Conservation (phyloP, 2,888 invertebrate species). For the Acanthosepion pharaonis region DNA sequence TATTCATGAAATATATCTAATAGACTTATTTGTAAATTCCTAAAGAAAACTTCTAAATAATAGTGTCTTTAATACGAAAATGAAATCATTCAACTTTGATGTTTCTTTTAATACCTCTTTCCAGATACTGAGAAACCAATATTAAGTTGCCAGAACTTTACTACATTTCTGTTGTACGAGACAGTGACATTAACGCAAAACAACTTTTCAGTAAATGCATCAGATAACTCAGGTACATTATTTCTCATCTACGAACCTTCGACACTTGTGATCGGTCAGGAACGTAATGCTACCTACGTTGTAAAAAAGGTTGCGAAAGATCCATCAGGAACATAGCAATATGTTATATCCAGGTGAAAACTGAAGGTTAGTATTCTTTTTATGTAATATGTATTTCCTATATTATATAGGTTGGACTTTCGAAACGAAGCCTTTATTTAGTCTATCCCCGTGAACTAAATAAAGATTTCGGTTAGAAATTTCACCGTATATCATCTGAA, state of each 20-base stretch:
- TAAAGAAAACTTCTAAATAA: too few species aligned
- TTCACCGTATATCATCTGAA: too few species aligned
- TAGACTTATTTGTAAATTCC: too few species aligned
- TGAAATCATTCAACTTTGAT: too few species aligned
- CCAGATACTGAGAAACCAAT: not conserved
- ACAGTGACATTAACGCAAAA: not conserved
- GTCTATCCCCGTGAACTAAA: too few species aligned
- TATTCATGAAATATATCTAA: too few species aligned
- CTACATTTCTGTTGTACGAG: not conserved
- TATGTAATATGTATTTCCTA: not conserved
- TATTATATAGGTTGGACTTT: too few species aligned
- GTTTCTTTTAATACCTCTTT: not conserved
- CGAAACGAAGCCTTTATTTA: too few species aligned
- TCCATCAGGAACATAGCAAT: conserved; percentile 53
- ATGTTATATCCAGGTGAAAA: conserved; percentile 60
- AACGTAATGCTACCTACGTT: not conserved
- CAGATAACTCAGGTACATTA: not conserved
- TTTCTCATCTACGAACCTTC: not conserved
- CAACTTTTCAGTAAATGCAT: not conserved
- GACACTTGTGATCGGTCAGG: not conserved
- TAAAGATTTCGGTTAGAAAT: too few species aligned
- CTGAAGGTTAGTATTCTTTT: conserved; percentile 56
- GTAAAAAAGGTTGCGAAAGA: conserved; percentile 57
- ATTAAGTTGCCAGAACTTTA: not conserved
- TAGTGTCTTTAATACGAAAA: too few species aligned